Evolutionary conservation across 2,797 vertebrate genomes (phyloP).

Genomic region (Anguilla anguilla): DNA sequence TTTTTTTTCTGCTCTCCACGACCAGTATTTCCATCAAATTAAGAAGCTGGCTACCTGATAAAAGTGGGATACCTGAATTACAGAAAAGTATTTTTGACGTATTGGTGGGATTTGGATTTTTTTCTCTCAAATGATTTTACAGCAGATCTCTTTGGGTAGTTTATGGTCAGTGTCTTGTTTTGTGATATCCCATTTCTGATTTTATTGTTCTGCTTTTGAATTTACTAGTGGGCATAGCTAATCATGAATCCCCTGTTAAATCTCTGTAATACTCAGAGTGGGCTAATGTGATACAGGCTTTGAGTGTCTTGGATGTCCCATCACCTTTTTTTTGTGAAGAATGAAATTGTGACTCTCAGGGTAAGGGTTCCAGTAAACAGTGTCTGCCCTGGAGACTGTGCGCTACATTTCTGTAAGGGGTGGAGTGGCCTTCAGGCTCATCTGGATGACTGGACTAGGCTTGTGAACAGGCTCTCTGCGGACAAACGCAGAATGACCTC

Average conservation of each 20-base stretch:
- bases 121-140: neutral
- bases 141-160: neutral
- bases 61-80: neutral
- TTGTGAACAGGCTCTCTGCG: neutral
- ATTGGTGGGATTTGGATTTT: neutral
- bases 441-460: neutral
- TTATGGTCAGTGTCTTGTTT: neutral
- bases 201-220: slow-evolving; percentile 39
- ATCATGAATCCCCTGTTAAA: slow-evolving; percentile 1
- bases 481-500: neutral
- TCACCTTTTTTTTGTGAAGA: neutral
- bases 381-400: neutral
- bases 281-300: neutral
- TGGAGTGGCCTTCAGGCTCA: neutral
- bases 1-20: neutral
- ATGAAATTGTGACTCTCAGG: neutral
- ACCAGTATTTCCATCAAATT: neutral
- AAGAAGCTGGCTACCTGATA: neutral
- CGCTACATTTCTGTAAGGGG: neutral
- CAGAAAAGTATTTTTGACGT: neutral
- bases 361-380: neutral
- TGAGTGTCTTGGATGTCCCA: neutral
- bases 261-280: neutral
- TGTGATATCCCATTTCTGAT: neutral
- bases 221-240: slow-evolving; percentile 64